Evolutionary conservation across 2,113 vertebrate species (phyloP).

Genomic region (Hyla sarda): DNA sequence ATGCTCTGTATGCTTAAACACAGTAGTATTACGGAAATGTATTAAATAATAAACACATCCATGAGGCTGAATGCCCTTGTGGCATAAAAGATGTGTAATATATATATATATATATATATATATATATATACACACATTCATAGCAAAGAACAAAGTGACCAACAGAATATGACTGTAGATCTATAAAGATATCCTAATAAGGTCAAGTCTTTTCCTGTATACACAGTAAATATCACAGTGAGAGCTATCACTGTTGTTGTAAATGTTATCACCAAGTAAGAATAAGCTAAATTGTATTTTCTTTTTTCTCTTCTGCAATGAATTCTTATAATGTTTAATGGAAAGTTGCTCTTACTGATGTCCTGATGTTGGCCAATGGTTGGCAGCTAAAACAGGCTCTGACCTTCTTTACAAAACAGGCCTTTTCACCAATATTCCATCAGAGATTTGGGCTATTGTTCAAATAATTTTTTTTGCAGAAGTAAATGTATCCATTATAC

Average conservation of each 20-base stretch:
- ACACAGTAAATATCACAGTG: not conserved
- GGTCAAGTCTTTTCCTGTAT: not conserved
- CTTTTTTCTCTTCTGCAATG: not conserved
- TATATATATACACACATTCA: too few species aligned
- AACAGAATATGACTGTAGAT: not conserved
- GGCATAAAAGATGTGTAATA: constrained; percentile 2
- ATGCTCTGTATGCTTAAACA: constrained; percentile 11
- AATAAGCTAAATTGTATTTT: not conserved
- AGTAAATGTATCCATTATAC: too few species aligned
- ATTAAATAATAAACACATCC: not conserved
- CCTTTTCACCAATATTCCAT: too few species aligned
- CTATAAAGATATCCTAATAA: not conserved
- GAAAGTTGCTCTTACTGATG: not conserved
- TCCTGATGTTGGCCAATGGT: too few species aligned
- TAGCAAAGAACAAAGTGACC: not conserved
- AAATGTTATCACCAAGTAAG: not conserved
- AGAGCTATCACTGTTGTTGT: not conserved
- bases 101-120: not conserved
- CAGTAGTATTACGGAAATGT: not conserved
- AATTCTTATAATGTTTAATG: not conserved
- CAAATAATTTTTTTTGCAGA: too few species aligned
- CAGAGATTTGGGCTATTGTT: not conserved
- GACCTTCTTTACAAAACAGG: too few species aligned
- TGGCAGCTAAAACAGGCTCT: not conserved
- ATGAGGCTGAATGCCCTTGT: not conserved